Percentiles rank a stretch among this genome's conserved stretches.
These are phyloP conservation scores for Anabas testudineus DNA, from an alignment of 2,797 vertebrate species.

Conservation along the genomic window DNA sequence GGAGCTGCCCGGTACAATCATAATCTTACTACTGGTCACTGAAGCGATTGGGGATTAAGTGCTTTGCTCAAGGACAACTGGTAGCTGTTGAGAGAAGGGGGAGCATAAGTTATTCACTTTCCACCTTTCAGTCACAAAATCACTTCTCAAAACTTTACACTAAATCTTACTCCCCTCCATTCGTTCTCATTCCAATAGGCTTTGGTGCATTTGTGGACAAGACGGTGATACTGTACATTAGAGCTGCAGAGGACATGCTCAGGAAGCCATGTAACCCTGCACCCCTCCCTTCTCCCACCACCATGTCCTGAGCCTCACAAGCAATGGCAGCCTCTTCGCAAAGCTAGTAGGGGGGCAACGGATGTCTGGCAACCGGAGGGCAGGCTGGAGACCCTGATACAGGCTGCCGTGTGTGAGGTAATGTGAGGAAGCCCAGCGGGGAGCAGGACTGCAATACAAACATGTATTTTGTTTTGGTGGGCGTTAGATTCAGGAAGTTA, in stretches of 20 bases:
- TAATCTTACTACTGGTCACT: constrained; percentile 59
- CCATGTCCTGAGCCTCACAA: constrained; percentile 51
- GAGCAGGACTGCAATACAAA: constrained; percentile 46
- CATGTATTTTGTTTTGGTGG: constrained; percentile 57
- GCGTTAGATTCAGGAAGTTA: constrained; percentile 56
- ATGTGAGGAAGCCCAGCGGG: constrained; percentile 49
- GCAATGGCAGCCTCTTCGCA: constrained; percentile 52
- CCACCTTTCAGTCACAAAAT: constrained; percentile 45
- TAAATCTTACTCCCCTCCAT: constrained; percentile 29
- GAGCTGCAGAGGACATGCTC: constrained; percentile 44
- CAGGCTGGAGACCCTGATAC: constrained; percentile 47
- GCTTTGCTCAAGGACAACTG: constrained; percentile 63
- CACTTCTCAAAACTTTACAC: constrained; percentile 46
- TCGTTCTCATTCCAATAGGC: constrained; percentile 37
- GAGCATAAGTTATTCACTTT: constrained; percentile 58
- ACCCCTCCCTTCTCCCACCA: constrained; percentile 45
- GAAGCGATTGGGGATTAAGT: constrained; percentile 64
- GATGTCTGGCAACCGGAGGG: constrained; percentile 56
- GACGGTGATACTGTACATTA: constrained; percentile 54
- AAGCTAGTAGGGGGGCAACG: constrained; percentile 54
- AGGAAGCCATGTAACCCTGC: constrained; percentile 38
- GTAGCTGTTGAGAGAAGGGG: constrained; percentile 36
- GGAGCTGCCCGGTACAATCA: constrained; percentile 51
- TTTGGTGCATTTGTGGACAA: constrained; percentile 59
- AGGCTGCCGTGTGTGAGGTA: constrained; percentile 51